These are phyloP conservation scores for Sanderia malayensis DNA, from an alignment of 30 jellyfish, hydroid and myxozoan species.

Conservation along the genomic window DNA sequence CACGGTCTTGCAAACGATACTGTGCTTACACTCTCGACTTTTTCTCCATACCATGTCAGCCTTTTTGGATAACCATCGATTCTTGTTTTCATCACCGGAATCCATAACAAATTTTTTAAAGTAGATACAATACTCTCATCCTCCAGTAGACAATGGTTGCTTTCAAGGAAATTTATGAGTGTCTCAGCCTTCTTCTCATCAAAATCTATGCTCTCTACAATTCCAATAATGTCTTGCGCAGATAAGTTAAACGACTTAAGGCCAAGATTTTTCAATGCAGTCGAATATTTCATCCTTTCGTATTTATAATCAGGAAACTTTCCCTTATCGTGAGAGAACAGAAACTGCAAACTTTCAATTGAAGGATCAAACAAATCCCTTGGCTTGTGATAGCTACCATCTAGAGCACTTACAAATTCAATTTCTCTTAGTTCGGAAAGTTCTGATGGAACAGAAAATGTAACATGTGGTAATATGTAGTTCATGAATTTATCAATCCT, in stretches of 20 bases:
- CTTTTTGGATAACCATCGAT: slow-evolving; percentile 47
- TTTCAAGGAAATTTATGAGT: no score
- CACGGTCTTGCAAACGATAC: slow-evolving; percentile 4
- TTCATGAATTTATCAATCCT: slow-evolving; percentile 3
- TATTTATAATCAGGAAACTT: slow-evolving; percentile 49
- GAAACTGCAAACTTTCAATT: background rate
- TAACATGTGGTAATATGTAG: slow-evolving; percentile 12
- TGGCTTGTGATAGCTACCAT: slow-evolving; percentile 18
- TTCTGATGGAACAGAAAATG: background rate
- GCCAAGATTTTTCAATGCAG: slow-evolving; percentile 31
- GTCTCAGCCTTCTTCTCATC: no score
- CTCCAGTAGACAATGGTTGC: no score
- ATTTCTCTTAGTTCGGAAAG: background rate
- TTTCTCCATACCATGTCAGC: slow-evolving; percentile 42
- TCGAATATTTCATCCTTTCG: background rate
- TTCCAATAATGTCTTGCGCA: slow-evolving; percentile 15
- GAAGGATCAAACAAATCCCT: slow-evolving; percentile 32
- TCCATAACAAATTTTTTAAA: slow-evolving; percentile 15
- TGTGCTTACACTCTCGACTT: background rate
- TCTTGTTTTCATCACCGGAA: slow-evolving; percentile 25
- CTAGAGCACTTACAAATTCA: slow-evolving; percentile 18
- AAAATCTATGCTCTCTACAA: background rate
- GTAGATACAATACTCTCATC: no score
- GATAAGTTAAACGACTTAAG: slow-evolving; percentile 36
- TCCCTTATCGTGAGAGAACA: slow-evolving; percentile 29